Evolutionary conservation across 2,888 invertebrate genomes (phyloP), one percentile per base, ranked within the genome.

Genomic region (Pollenia amentaria): DNA sequence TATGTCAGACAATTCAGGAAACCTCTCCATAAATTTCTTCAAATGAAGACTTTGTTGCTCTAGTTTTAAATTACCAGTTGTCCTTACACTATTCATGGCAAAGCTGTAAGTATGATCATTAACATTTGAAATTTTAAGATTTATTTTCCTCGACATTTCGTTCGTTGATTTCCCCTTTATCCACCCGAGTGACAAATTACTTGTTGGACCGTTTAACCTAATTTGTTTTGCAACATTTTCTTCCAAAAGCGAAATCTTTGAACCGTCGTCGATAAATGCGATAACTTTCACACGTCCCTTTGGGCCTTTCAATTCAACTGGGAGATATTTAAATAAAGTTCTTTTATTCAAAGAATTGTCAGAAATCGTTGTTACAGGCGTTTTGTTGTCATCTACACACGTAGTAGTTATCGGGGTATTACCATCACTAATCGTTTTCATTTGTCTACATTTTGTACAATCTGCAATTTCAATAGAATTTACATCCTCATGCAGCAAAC

Each of bases 241-340:
- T 53, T 87, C 73, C 51, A 84, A 60, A 16, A 80, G 69, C 12
- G 84, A 70, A 44, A 84, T 67, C n/a, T 51, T 48, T 2, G 46
- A 64, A 75, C 65, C 67, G 72, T 80, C 78, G 60, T 82, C 83
- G 64, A 87, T 29, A 29, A 29, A 29, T 29, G 29, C 29, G 29
- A 29, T 29, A 29, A 29, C 29, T 29, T 29, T 29, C 1, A 29
- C 29, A 29, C 29, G 29, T 29, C 29, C 29, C 16, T 57, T 72
- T 55, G 57, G 55, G 18, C 72, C 55, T n/a, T 62, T 40, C 38
- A 62, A 62, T 40, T 62, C n/a, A 46, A 62, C 62, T 69, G 82
- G 76, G n/a, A 81, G 46, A 75, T 64, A 81, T 53, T 81, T 81
- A 65, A 81, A 81, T 16, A 76, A 48, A 16, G 82, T 76, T 67